Evolutionary conservation across 2,888 invertebrate species (phyloP).

Genomic region (Temnothorax rugatulus): DNA sequence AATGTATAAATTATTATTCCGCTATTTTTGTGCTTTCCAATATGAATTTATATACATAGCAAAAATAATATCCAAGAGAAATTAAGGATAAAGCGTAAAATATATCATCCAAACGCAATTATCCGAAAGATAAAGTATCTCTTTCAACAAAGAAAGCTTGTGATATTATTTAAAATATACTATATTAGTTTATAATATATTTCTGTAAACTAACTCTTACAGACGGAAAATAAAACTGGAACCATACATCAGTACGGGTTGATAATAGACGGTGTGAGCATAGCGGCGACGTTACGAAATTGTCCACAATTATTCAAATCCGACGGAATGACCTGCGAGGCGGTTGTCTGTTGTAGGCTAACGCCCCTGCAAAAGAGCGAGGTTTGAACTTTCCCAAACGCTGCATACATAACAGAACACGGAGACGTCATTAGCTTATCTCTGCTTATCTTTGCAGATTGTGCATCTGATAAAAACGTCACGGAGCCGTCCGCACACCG

Average conservation of each 20-base stretch:
- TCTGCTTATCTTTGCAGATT: conserved; percentile 87
- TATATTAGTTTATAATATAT: neutral
- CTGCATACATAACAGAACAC: neutral
- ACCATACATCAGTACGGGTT: conserved; percentile 84
- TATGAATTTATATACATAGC: neutral
- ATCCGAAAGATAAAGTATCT: no score
- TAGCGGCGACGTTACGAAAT: conserved; percentile 90
- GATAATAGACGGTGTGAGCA: conserved; percentile 92
- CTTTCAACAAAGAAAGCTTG: neutral
- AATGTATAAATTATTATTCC: neutral
- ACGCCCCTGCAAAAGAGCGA: conserved; percentile 96
- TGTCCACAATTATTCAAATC: conserved; percentile 89
- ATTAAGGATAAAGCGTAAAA: no score
- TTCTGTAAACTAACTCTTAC: conserved; percentile 30
- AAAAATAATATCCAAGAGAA: neutral
- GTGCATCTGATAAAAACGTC: conserved; percentile 93
- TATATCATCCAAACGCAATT: no score
- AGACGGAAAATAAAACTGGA: conserved; percentile 80
- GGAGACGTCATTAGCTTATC: neutral
- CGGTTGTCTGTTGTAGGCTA: conserved; percentile 95
- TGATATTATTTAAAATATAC: neutral
- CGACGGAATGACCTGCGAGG: conserved; percentile 91
- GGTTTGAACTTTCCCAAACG: conserved; percentile 81
- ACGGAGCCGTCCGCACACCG: conserved; percentile 91
- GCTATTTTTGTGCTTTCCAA: neutral